Percentiles rank a stretch among this genome's conserved stretches.
These are phyloP conservation scores for Drosophila demipolita DNA, from an alignment of 2,888 invertebrate species.

Conservation along the genomic window DNA sequence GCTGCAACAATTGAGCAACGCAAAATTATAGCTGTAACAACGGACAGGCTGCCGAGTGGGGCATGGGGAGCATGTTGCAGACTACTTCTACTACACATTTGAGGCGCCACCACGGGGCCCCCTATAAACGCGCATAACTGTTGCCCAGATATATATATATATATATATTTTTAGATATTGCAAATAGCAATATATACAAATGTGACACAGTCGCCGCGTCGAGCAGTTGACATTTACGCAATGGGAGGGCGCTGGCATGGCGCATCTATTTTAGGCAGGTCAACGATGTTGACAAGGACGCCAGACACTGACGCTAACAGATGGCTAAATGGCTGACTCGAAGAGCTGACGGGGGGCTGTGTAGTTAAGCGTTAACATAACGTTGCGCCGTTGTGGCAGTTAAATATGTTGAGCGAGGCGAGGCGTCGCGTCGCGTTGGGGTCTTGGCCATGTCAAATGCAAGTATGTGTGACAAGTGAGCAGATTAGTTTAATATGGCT, in stretches of 20 bases:
- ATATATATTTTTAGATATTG: slow-evolving; percentile 2
- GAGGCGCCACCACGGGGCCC: slow-evolving; percentile 23
- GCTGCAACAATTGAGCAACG: slow-evolving; percentile 45
- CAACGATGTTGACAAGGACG: slow-evolving; percentile 32
- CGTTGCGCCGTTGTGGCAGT: slow-evolving; percentile 35
- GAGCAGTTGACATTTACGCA: slow-evolving; percentile 30
- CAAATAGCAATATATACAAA: not conserved
- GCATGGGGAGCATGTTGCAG: slow-evolving; percentile 47
- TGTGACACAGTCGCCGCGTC: slow-evolving; percentile 10
- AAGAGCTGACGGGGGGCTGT: not conserved
- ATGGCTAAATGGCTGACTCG: slow-evolving; percentile 2
- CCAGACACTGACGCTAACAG: slow-evolving; percentile 7
- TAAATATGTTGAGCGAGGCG: slow-evolving; percentile 29
- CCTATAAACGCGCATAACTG: slow-evolving; percentile 10
- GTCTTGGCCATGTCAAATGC: slow-evolving; percentile 57
- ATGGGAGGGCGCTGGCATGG: slow-evolving; percentile 25
- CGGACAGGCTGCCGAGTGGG: slow-evolving; percentile 23
- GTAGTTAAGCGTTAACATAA: slow-evolving; percentile 12
- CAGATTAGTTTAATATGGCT: slow-evolving; percentile 30
- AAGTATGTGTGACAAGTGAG: slow-evolving; percentile 30
- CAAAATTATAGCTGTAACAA: slow-evolving; percentile 41
- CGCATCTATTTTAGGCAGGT: slow-evolving; percentile 30
- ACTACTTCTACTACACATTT: slow-evolving; percentile 28
- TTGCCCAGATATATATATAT: slow-evolving; percentile 10
- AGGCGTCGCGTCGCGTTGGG: slow-evolving; percentile 29